Conservation (phyloP, 2,113 vertebrate species). For the Delphinus delphis region DNA sequence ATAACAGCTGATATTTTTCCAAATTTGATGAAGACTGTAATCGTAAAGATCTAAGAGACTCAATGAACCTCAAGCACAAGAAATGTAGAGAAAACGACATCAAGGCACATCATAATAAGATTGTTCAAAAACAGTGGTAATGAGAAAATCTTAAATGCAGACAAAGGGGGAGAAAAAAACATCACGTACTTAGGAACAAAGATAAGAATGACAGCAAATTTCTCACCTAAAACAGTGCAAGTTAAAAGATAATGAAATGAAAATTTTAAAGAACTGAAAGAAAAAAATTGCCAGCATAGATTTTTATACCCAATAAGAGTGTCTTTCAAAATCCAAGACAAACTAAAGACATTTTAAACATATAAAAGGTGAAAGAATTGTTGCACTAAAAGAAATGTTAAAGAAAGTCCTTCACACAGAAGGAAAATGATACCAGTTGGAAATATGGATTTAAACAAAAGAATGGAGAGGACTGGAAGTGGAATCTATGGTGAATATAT, state of each 20-base stretch:
- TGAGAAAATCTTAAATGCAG: not conserved
- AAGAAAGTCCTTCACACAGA: not conserved
- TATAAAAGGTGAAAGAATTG: slow-evolving; percentile 4
- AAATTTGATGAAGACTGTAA: not conserved
- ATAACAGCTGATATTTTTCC: not conserved
- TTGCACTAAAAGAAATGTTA: not conserved
- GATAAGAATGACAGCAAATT: not conserved
- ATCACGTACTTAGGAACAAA: not conserved
- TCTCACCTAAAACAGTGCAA: not conserved
- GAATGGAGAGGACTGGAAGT: not conserved
- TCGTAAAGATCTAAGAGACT: not conserved
- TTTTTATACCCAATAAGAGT: not conserved
- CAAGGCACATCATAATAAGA: not conserved
- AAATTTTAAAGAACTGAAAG: slow-evolving; percentile 15
- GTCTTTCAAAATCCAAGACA: not conserved
- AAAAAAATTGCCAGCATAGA: not conserved
- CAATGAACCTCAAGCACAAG: not conserved
- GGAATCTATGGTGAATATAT: not conserved
- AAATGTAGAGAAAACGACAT: not conserved
- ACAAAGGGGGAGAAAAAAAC: not conserved
- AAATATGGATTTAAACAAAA: not conserved
- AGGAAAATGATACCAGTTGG: not conserved
- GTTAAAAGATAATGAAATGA: not conserved
- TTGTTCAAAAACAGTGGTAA: not conserved
- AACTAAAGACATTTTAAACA: slow-evolving; percentile 3